Percentiles rank a stretch among this genome's conserved stretches.
These are phyloP conservation scores for Neoitamus cyanurus DNA, from an alignment of 2,888 invertebrate species.

Conservation along the genomic window DNA sequence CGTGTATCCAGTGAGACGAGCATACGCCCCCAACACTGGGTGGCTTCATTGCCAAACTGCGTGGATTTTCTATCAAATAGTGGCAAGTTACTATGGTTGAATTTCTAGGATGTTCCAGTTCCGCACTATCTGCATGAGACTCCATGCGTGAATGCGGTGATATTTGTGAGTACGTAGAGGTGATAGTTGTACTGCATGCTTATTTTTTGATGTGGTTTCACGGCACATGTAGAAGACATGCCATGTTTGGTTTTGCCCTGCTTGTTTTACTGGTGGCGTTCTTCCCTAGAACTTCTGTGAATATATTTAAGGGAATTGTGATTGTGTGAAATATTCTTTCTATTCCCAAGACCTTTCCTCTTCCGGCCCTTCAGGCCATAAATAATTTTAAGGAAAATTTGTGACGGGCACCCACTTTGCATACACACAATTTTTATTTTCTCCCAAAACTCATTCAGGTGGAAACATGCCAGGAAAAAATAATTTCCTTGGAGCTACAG, in stretches of 20 bases:
- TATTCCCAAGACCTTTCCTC: not conserved
- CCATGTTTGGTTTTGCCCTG: not conserved
- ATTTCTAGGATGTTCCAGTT: not conserved
- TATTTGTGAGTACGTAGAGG: not conserved
- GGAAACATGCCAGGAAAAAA: slow-evolving; percentile 91
- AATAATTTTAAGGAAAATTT: slow-evolving; percentile 23
- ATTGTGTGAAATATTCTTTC: not conserved
- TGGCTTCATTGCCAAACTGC: not conserved
- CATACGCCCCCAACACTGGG: not conserved
- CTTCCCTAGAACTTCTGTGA: not conserved
- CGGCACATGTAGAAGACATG: not conserved
- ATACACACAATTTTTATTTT: slow-evolving; percentile 37
- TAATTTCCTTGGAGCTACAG: slow-evolving; percentile 86
- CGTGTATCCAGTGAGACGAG: not conserved
- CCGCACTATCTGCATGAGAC: not conserved
- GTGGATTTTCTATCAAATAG: not conserved
- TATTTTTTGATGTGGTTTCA: not conserved
- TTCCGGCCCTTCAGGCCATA: not conserved
- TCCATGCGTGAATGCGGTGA: not conserved
- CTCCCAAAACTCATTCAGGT: slow-evolving; percentile 69
- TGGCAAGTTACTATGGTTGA: not conserved
- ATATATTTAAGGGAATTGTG: not conserved
- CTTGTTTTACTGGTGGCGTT: not conserved
- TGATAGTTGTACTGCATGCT: not conserved
- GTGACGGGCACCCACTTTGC: slow-evolving; percentile 9